These are phyloP conservation scores for Hexactinellida sp. DNA, from an alignment of 37 sponge, comb jelly and placozoan species.

Conservation along the genomic window DNA sequence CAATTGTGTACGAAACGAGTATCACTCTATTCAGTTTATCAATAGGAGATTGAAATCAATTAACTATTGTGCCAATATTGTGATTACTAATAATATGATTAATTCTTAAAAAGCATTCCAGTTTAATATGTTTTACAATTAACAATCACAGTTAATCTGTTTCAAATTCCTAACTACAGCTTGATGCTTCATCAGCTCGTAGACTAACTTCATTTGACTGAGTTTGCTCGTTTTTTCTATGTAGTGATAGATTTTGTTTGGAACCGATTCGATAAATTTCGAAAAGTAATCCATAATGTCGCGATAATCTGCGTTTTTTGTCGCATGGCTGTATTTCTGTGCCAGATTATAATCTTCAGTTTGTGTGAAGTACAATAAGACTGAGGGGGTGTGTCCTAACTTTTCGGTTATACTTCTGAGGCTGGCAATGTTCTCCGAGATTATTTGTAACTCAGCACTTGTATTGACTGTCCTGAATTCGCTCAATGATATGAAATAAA, in stretches of 20 bases:
- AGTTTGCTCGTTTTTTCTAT: neutral
- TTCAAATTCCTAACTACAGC: neutral
- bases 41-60: too few relatives aligned
- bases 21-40: too few relatives aligned
- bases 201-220: neutral
- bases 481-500: neutral
- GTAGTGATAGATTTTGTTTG: neutral
- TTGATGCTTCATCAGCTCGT: neutral
- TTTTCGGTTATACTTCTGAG: neutral
- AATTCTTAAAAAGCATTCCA: too few relatives aligned
- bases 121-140: neutral
- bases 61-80: too few relatives aligned
- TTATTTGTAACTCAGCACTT: neutral
- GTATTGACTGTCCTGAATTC: slow-evolving; percentile 12
- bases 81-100: too few relatives aligned
- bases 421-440: neutral
- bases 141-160: neutral
- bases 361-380: neutral
- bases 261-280: neutral
- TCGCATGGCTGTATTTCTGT: neutral
- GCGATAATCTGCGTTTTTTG: neutral
- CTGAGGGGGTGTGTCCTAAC: neutral
- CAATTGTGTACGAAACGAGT: too few relatives aligned
- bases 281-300: neutral
- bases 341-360: neutral